Percentiles rank a stretch among this genome's conserved stretches.
Conservation (phyloP, 1,140 invertebrate genomes). For the Aphelenchoides fujianensis region DNA sequence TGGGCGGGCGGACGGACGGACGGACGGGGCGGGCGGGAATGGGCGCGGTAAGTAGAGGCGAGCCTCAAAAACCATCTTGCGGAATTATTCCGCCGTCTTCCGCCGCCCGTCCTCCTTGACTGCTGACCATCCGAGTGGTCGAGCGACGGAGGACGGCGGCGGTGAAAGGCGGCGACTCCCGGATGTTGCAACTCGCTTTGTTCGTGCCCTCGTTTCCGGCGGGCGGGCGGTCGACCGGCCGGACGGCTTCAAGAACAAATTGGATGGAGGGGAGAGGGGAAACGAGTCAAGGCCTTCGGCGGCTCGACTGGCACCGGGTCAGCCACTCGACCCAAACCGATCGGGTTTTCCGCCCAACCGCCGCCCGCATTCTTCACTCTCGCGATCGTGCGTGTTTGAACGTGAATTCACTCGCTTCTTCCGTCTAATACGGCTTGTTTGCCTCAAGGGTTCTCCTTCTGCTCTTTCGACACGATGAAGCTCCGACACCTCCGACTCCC, state of each 20-base stretch:
- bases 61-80: not conserved
- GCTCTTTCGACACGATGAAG: not conserved
- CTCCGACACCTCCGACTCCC: not conserved
- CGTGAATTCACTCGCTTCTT: not conserved
- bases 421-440: no score
- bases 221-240: not conserved
- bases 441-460: not conserved
- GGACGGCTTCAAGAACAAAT: conserved; percentile 1
- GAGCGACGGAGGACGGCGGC: not conserved
- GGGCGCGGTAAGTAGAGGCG: no score
- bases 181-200: not conserved
- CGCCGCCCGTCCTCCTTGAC: not conserved
- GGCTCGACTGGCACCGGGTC: not conserved
- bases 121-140: not conserved
- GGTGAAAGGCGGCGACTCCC: not conserved
- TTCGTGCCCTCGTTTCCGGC: not conserved
- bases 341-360: no score
- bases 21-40: not conserved
- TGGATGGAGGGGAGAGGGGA: not conserved
- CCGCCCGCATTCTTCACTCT: no score
- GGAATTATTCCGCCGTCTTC: not conserved
- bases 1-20: not conserved
- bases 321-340: not conserved
- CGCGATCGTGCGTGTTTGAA: no score
- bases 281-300: not conserved